Conservation (phyloP, 1,140 invertebrate genomes). For the Metopolophium dirhodum region DNA sequence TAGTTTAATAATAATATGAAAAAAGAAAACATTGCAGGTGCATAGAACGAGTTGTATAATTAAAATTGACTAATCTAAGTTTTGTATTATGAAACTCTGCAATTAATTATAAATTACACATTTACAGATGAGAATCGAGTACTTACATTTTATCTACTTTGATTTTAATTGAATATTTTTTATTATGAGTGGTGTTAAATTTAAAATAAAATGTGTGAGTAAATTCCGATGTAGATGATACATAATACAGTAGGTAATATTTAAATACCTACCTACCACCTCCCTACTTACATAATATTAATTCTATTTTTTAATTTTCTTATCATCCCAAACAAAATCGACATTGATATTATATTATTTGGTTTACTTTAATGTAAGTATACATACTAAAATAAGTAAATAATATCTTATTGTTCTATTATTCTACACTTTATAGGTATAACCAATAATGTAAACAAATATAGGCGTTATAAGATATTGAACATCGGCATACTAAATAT, state of each 20-base stretch:
- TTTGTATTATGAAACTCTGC: background rate
- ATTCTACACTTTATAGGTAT: no score
- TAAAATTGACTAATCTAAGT: background rate
- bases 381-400: background rate
- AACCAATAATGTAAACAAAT: background rate
- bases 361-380: background rate
- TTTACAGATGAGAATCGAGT: background rate
- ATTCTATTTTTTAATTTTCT: background rate
- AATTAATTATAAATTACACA: background rate
- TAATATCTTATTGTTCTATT: background rate
- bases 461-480: background rate
- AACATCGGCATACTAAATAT: background rate
- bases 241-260: no score
- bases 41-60: background rate
- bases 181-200: no score
- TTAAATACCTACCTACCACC: no score
- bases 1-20: background rate
- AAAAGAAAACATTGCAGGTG: background rate
- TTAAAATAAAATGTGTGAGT: no score
- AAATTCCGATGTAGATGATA: no score
- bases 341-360: background rate
- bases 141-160: background rate
- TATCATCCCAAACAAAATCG: background rate
- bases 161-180: background rate
- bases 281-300: no score